Evolutionary conservation across 1,140 invertebrate species (phyloP).

Genomic region (Aphaenogaster floridana): DNA sequence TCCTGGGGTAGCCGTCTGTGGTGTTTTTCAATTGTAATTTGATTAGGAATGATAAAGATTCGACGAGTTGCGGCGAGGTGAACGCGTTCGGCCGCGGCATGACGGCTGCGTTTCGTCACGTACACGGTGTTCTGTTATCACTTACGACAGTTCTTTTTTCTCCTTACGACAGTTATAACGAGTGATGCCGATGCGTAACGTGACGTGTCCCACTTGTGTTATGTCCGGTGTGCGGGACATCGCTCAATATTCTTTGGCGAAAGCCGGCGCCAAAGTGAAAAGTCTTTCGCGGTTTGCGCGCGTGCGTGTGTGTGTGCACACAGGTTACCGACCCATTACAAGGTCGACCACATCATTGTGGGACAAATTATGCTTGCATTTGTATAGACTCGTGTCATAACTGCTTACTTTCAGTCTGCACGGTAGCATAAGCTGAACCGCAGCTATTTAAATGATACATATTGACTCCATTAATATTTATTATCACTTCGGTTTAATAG

Average conservation of each 20-base stretch:
- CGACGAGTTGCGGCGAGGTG: neutral
- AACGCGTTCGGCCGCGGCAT: neutral
- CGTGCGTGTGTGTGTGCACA: neutral
- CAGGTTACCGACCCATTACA: constrained; percentile 66
- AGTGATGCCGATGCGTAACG: neutral
- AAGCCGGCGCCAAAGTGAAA: constrained; percentile 71
- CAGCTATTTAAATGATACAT: neutral
- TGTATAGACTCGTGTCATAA: constrained; percentile 48
- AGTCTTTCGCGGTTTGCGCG: constrained; percentile 33
- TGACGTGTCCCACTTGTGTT: constrained; percentile 28
- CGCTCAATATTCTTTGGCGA: constrained; percentile 63
- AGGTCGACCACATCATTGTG: constrained; percentile 63
- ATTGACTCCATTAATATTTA: neutral
- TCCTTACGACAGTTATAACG: constrained; percentile 44
- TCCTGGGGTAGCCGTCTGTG: neutral
- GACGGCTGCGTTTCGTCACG: neutral
- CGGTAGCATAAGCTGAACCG: neutral
- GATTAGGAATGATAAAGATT: constrained; percentile 44
- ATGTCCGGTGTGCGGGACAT: neutral
- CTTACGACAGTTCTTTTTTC: neutral
- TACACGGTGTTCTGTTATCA: neutral
- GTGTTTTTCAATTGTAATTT: constrained; percentile 31
- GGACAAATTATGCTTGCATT: constrained; percentile 62
- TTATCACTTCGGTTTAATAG: neutral
- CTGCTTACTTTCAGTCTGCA: constrained; percentile 18